Evolutionary conservation across 2,888 invertebrate species (phyloP), one percentile per base, ranked within the genome.

Genomic region (Lithophane semibrunnea): DNA sequence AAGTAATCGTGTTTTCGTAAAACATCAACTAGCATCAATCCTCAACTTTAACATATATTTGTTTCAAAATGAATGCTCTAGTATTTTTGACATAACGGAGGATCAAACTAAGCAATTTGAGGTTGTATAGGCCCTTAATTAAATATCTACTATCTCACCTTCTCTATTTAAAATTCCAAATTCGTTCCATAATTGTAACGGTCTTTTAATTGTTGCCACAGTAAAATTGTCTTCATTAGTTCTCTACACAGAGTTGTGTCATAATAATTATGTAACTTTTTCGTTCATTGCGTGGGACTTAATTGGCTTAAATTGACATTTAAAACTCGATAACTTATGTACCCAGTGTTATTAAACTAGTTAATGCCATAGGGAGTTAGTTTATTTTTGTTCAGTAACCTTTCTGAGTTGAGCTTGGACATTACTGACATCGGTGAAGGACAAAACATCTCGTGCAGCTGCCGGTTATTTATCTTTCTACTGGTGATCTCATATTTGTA

Each of bases 261-360:
- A 42, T 42, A 69, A 24, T 60, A 5, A 60, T 56, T 49, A 49
- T 16, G 61, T 56, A 10, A 47, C n/a, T 49, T 37, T 75, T 69
- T 61, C 71, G 16, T 24, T 54, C 10, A 2, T 29, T 49, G 58
- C 37, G 69, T 75, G 13, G 24, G 61, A 73, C 24, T 44, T 44
- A 64, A 68, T 61, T 63, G 37, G 52, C 29, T 72, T 78, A 70
- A 68, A 79, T 70, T 73, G 83, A 73, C 73, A 85, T 82, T 82
- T 73, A 73, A 76, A 76, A 73, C 67, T 66, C 42, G 13, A 58
- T 58, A 54, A 60, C 24, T 47, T 29, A 52, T n/a, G 37, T 54
- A 60, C 0, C 18, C 56, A n/a, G 47, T 9, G 47, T 42, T 66
- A 47, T 64, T 67, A 66, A n/a, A 52, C 49, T n/a, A 44, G 8